Conservation (phyloP, 1,140 invertebrate genomes). For the Capitella teleta region DNA sequence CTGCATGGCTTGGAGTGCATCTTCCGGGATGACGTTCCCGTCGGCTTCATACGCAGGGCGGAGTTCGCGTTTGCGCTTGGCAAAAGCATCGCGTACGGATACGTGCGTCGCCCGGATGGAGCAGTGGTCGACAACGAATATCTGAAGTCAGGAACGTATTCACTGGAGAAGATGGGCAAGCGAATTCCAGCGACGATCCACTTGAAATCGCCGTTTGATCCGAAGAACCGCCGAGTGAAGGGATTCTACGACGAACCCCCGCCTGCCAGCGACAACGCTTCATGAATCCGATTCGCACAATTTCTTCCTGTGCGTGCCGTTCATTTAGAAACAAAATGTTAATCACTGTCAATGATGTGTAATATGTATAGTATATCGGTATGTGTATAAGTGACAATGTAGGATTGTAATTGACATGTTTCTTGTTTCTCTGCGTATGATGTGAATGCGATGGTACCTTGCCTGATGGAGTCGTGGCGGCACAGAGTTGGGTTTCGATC, state of each 20-base stretch:
- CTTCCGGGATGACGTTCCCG: slow-evolving; percentile 60
- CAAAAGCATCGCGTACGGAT: slow-evolving; percentile 58
- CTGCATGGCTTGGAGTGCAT: slow-evolving; percentile 74
- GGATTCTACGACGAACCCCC: slow-evolving; percentile 38
- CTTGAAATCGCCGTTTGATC: slow-evolving; percentile 67
- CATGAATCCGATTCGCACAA: no score
- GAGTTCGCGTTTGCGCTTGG: slow-evolving; percentile 65
- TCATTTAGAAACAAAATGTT: no score
- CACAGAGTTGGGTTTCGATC: no score
- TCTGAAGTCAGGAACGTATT: slow-evolving; percentile 59
- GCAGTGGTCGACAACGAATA: slow-evolving; percentile 54
- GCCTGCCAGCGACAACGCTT: no score
- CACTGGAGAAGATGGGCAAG: slow-evolving; percentile 67
- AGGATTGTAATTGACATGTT: no score
- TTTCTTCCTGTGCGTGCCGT: no score
- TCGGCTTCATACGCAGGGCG: slow-evolving; percentile 67
- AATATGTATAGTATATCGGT: no score
- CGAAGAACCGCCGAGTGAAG: slow-evolving; percentile 50
- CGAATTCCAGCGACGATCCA: slow-evolving; percentile 58
- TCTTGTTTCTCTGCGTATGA: no score
- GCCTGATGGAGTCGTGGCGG: no score
- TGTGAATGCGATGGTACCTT: no score
- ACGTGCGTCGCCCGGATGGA: slow-evolving; percentile 45
- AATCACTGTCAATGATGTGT: no score
- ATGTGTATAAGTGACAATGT: no score